Base-by-base conservation (phyloP, 1,140 invertebrate genomes). In the Papilio glaucus region DNA sequence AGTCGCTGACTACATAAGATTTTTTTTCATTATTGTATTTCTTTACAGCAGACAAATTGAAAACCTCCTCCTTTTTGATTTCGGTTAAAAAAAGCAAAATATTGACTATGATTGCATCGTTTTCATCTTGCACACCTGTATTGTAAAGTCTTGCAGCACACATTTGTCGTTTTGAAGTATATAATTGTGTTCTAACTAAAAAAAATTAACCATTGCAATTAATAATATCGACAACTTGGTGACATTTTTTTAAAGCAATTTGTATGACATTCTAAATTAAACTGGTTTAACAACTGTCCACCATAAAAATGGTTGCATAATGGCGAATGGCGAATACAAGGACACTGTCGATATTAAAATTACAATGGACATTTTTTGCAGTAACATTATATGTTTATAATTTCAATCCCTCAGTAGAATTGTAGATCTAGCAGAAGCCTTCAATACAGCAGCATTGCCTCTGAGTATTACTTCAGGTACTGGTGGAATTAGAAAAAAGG, bases 401-500 rank as follows among this genome's bases (percentile, higher is more conserved):
- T 77, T 63, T 26, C 10, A 24, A 13, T 71, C 67, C 42, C 41
- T 72, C 65, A 76, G 77, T 86, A 85, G 84, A 83, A 85, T 79
- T 78, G 60, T 86, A 84, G 77, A 80, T 45, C 12, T 80, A 82
- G 86, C 86, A 89, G 88, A 87, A 69, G 67, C 45, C 37, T 13
- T 63, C 75, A 45, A 60, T 12, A 57, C 26, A 29, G 94, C 94
- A 91, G 90, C 94, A 94, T 93, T 94, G 94, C 93, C 94, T 95
- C 94, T 97, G 98, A 98, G 97, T 98, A 98, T 98, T 98, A 98
- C 97, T 98, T 98, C 97, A 98, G 97, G 97, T 98, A 98, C 97
- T 98, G 97, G 97, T 96, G 94, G 89, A 83, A 86, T 83, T 63
- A 71, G n/a, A 69, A 72, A 82, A 80, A 72, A 29, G 74, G 72